phyloP scores from a whole-genome alignment of 2,888 invertebrate genomes.

The Steinernema hermaphroditum region DNA sequence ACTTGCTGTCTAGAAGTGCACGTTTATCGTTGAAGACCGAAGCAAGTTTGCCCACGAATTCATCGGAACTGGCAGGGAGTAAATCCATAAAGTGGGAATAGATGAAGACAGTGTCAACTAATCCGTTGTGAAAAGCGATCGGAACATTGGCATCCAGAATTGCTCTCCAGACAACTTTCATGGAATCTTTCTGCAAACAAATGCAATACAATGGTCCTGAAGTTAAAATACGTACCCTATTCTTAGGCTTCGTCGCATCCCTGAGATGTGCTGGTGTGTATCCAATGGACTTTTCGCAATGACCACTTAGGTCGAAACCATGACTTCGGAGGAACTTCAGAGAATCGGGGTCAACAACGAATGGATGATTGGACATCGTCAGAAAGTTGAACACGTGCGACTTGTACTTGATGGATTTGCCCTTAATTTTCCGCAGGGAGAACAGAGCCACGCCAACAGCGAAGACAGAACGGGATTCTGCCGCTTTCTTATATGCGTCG shows the following conservation, averaged over 20 bases:
- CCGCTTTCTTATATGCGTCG: neutral
- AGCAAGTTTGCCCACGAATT: neutral
- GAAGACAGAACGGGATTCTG: neutral
- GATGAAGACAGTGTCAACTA: neutral
- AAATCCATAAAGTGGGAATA: neutral
- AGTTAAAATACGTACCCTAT: neutral
- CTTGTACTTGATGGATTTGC: neutral
- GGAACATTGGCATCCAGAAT: neutral
- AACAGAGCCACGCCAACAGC: neutral
- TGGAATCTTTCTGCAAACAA: neutral
- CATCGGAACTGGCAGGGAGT: neutral
- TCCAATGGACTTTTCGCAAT: neutral
- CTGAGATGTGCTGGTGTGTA: neutral
- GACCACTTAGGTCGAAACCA: neutral
- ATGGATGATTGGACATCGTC: neutral
- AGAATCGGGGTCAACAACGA: neutral
- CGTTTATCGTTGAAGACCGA: neutral
- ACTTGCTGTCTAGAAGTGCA: neutral
- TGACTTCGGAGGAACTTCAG: neutral
- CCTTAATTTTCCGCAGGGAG: neutral
- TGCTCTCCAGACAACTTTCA: neutral
- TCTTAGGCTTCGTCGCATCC: neutral
- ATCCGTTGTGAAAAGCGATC: neutral
- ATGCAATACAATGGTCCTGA: neutral
- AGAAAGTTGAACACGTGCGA: neutral